Base-by-base conservation (phyloP, 1,140 invertebrate genomes). In the Helicoverpa armigera region DNA sequence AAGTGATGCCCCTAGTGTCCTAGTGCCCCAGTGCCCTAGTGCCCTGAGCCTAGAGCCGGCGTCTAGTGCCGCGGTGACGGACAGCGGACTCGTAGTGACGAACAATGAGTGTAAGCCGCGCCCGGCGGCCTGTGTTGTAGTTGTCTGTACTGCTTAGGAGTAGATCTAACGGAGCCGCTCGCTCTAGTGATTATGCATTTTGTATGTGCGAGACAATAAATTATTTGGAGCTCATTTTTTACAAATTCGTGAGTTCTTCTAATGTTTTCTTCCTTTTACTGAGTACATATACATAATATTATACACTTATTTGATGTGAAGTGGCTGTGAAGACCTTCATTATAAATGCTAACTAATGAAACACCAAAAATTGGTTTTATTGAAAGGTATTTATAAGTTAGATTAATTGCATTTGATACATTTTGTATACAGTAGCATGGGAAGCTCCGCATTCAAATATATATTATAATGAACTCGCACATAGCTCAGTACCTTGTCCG, bases 121-220 rank as follows among this genome's bases (percentile, higher is more conserved):
- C 72, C 76, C 53, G 75, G 18, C 79, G 54, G 53, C 72, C 73
- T 14, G 51, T 54, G 35, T 51, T 61, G 73, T 75, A 65, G 48
- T 67, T 87, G 81, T 60, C 84, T 79, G 82, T 87, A 83, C 83
- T 77, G 73, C 82, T 76, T 86, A 88, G 81, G 83, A 78, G 72
- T 85, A 88, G 82, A 84, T 82, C 73, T 86, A 82, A 77, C 81
- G 50, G 79, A 78, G 69, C 54, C 58, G 50, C 83, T 82, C 83
- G 83, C 85, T 83, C 83, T 80, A 85, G 86, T 86, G 82, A 84
- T 87, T 69, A 69, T 89, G 87, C 89, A 87, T 91, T 92, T 89
- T 88, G 79, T 90, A 91, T 88, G 91, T 92, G 91, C 91, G 93
- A 94, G 93, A 94, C 92, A 94, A 94, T 94, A 94, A 93, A 88